These are phyloP conservation scores for Ostrea denselamellosa DNA, from an alignment of 1,140 invertebrate genomes.

Conservation along the genomic window DNA sequence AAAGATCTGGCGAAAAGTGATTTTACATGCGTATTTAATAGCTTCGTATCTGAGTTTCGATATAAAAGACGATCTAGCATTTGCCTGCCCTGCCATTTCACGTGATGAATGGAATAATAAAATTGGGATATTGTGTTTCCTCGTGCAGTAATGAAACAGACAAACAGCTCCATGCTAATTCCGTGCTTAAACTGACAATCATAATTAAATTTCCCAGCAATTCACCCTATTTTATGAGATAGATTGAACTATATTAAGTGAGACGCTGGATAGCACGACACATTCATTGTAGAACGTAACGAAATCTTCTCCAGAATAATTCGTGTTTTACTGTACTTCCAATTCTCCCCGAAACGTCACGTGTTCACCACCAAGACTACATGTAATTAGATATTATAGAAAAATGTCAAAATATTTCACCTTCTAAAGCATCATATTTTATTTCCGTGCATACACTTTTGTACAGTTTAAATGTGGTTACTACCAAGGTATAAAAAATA, in stretches of 20 bases:
- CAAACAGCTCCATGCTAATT: conserved; percentile 55
- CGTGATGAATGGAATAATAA: conserved; percentile 56
- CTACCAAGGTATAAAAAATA: too few species aligned
- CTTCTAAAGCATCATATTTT: too few species aligned
- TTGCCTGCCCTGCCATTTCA: conserved; percentile 16
- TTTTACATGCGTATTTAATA: conserved; percentile 48
- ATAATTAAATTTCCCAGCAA: conserved; percentile 56
- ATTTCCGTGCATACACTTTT: too few species aligned
- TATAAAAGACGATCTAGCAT: not conserved
- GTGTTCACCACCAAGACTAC: not conserved
- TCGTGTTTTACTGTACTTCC: not conserved
- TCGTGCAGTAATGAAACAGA: conserved; percentile 50
- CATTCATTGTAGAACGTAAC: not conserved
- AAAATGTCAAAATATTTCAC: not conserved
- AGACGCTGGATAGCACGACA: not conserved
- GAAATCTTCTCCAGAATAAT: not conserved
- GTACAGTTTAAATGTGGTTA: too few species aligned
- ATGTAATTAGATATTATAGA: not conserved
- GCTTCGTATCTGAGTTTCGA: not conserved
- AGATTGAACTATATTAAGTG: conserved; percentile 53
- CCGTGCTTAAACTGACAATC: conserved; percentile 56
- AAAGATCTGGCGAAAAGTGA: conserved; percentile 24
- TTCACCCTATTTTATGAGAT: conserved; percentile 52
- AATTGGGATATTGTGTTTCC: conserved; percentile 49
- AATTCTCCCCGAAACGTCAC: not conserved